A percentile compares a stretch with the other conserved stretches of the same genome.
Evolutionary conservation across 2,797 vertebrate species (phyloP).

Genomic region (Propithecus perrieri): DNA sequence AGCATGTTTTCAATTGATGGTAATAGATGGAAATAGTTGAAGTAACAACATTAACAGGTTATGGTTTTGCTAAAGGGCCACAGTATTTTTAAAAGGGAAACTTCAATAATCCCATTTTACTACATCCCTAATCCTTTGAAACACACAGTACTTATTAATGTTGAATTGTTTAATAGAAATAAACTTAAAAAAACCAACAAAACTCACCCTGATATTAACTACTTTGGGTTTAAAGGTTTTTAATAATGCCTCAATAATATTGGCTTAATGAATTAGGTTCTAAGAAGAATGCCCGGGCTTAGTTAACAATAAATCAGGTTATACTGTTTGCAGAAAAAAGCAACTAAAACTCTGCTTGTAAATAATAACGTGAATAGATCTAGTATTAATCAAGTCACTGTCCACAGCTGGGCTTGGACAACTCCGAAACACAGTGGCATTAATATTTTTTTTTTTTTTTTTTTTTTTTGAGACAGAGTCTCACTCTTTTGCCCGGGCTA

Average conservation of each 20-base stretch:
- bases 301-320: constrained; percentile 56
- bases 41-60: constrained; percentile 64
- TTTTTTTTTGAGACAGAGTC: no score
- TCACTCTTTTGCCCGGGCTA: no score
- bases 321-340: constrained; percentile 37
- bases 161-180: constrained; percentile 69
- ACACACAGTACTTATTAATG: constrained; percentile 55
- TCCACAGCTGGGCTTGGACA: constrained; percentile 11
- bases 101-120: constrained; percentile 65
- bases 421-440: not conserved
- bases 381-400: constrained; percentile 7
- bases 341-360: constrained; percentile 54
- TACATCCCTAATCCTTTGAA: constrained; percentile 57
- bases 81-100: constrained; percentile 67
- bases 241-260: constrained; percentile 39
- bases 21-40: constrained; percentile 67
- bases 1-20: constrained; percentile 31
- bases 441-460: no score
- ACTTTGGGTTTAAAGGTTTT: constrained; percentile 7
- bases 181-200: constrained; percentile 8
- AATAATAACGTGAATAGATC: constrained; percentile 20
- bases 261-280: constrained; percentile 63
- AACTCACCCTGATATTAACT: constrained; percentile 13
- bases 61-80: constrained; percentile 63
- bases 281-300: constrained; percentile 30